Evolutionary conservation across 1,140 invertebrate genomes (phyloP).

Genomic region (Himalopsyche phryganea): DNA sequence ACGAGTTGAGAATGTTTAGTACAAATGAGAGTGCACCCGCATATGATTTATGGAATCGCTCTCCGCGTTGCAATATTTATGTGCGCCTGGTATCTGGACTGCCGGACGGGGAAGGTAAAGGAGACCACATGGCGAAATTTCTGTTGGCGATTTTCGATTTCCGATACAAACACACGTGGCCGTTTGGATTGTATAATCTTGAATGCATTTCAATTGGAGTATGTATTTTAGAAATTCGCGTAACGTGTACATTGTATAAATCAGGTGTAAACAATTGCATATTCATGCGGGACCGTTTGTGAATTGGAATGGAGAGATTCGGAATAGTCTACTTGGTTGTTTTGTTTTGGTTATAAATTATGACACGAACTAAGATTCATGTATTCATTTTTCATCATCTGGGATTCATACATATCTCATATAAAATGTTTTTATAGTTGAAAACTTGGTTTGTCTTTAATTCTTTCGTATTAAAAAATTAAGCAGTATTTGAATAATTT

Average conservation of each 20-base stretch:
- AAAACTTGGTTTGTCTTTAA: too few relatives aligned
- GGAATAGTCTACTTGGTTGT: background rate
- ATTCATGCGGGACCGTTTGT: background rate
- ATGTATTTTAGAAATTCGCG: background rate
- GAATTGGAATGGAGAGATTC: background rate
- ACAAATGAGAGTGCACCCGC: constrained; percentile 1
- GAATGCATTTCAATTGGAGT: background rate
- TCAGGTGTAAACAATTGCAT: background rate
- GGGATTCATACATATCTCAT: too few relatives aligned
- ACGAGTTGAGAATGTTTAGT: constrained; percentile 8
- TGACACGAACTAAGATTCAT: too few relatives aligned
- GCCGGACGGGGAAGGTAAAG: background rate
- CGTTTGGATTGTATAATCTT: background rate
- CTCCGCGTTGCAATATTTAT: constrained; percentile 10
- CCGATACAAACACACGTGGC: background rate
- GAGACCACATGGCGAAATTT: constrained; percentile 1
- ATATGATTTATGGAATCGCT: constrained; percentile 2
- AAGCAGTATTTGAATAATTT: too few relatives aligned
- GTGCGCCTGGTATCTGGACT: background rate
- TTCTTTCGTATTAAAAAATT: too few relatives aligned
- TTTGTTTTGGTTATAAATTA: too few relatives aligned
- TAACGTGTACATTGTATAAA: too few relatives aligned
- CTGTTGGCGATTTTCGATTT: background rate
- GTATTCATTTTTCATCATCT: too few relatives aligned
- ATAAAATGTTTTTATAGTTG: too few relatives aligned